Base-by-base conservation (phyloP, 2,113 vertebrate genomes). In the Gobiocypris rarus region DNA sequence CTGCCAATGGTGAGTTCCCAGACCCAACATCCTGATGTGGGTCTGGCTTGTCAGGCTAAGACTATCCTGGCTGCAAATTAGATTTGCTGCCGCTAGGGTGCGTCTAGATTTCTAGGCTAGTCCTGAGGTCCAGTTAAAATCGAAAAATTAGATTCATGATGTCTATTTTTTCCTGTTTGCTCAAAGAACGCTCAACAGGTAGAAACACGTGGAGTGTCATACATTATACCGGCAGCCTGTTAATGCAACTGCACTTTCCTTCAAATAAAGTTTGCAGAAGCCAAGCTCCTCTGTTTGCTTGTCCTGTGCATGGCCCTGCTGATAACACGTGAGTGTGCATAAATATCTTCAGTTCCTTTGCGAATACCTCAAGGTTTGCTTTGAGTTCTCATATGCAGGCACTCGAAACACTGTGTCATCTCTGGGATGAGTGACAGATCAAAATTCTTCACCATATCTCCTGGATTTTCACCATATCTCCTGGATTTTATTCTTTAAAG, bases 311-410 rank as follows among this genome's bases (percentile, higher is more conserved):
- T 77, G 81, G 71, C 69, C 75, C 85, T 86, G 86, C 83, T 79
- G 79, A 65, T 48, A 54, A 87, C 86, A 86, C 91, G 90, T 93
- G 93, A 92, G 93, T 75, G 78, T 90, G 93, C 94, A 94, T 94
- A 93, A 89, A 92, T 91, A 93, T 93, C 86, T 88, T 85, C 69
- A 58, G 89, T 89, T 87, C 69, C 84, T 88, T 22, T 76, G 76
- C 85, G 86, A 85, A 88, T 88, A 78, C 61, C 26, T 80, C 58
- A 54, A 28, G 48, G 43, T 74, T 15, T 34, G 75, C 77, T 69
- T 28, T 81, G 69, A 58, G 45, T 83, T 31, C 43, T 61, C 41
- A 83, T 54, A 69, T 26, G 69, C n/a, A 86, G 22, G 24, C 61
- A 19, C 31, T 82, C 41, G 3, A 38, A 7, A 56, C 56, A 45